These are phyloP conservation scores for Pteria penguin DNA, from an alignment of 2,888 invertebrate species.

Conservation along the genomic window DNA sequence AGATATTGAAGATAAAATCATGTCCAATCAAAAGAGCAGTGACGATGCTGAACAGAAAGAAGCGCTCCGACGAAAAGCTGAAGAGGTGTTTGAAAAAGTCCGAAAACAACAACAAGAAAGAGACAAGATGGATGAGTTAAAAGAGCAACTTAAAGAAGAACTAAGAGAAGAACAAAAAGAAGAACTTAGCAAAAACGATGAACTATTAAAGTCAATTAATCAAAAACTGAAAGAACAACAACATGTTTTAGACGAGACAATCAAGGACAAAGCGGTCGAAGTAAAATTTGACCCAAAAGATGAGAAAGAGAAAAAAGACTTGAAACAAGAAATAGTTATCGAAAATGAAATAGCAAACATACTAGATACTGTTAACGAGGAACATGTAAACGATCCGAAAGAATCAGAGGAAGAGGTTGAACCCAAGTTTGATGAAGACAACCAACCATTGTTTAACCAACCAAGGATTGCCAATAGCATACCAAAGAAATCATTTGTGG, in stretches of 20 bases:
- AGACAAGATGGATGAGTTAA: slow-evolving; percentile 13
- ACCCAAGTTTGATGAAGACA: slow-evolving; percentile 32
- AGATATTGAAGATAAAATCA: background rate
- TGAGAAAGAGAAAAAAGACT: slow-evolving; percentile 14
- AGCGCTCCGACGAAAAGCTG: background rate
- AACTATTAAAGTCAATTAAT: slow-evolving; percentile 41
- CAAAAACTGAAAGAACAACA: slow-evolving; percentile 24
- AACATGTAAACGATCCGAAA: slow-evolving; percentile 15
- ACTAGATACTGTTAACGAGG: slow-evolving; percentile 16
- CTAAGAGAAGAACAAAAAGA: slow-evolving; percentile 10
- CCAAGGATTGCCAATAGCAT: slow-evolving; percentile 20
- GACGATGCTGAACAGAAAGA: background rate
- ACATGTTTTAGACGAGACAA: slow-evolving; percentile 14
- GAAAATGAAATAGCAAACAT: slow-evolving; percentile 36
- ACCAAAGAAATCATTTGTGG: slow-evolving; percentile 7
- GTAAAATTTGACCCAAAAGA: slow-evolving; percentile 12
- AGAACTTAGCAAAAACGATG: slow-evolving; percentile 1
- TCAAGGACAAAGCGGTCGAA: background rate
- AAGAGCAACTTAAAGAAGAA: slow-evolving; percentile 21
- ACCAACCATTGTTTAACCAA: slow-evolving; percentile 38
- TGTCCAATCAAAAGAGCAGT: background rate
- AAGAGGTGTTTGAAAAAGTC: background rate
- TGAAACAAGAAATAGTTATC: slow-evolving; percentile 29
- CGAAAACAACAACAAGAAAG: background rate
- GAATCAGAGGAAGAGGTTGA: slow-evolving; percentile 3